A percentile compares a stretch with the other conserved stretches of the same genome.
phyloP scores from a whole-genome alignment of 1,140 invertebrate genomes.

The Zelostemma sp. region DNA sequence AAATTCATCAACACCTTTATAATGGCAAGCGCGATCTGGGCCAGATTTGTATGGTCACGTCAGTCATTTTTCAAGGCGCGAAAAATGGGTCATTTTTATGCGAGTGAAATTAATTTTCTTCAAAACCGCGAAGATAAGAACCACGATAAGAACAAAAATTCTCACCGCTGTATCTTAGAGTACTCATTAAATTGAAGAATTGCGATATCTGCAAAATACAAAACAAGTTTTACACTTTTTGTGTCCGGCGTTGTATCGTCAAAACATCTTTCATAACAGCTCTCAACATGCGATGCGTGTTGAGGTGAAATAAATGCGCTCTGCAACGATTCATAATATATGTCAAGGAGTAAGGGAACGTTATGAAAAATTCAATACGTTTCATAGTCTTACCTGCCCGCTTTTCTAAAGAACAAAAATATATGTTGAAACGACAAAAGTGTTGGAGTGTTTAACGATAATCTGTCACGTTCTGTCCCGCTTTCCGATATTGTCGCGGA shows the following conservation, averaged over 20 bases:
- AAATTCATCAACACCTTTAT: not conserved
- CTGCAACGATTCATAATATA: not conserved
- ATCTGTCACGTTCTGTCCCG: too few species aligned
- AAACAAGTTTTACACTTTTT: not conserved
- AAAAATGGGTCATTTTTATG: constrained; percentile 1
- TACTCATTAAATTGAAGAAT: not conserved
- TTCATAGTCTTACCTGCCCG: too few species aligned
- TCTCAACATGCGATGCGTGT: not conserved
- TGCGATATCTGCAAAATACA: not conserved
- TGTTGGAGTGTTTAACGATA: too few species aligned
- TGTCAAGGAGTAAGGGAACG: not conserved
- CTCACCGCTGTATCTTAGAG: not conserved
- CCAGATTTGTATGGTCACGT: constrained; percentile 1
- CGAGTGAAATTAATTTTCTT: not conserved
- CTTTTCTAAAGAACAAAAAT: too few species aligned
- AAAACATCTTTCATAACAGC: not conserved
- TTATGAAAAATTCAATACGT: not conserved
- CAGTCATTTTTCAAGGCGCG: not conserved
- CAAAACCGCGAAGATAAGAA: not conserved
- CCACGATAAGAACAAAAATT: not conserved
- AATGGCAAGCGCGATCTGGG: not conserved
- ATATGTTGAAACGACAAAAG: too few species aligned
- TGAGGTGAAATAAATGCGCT: not conserved
- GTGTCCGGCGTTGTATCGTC: not conserved
- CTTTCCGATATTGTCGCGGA: too few species aligned